Base-by-base conservation (phyloP, 2,888 invertebrate genomes). In the Phorcus lineatus region DNA sequence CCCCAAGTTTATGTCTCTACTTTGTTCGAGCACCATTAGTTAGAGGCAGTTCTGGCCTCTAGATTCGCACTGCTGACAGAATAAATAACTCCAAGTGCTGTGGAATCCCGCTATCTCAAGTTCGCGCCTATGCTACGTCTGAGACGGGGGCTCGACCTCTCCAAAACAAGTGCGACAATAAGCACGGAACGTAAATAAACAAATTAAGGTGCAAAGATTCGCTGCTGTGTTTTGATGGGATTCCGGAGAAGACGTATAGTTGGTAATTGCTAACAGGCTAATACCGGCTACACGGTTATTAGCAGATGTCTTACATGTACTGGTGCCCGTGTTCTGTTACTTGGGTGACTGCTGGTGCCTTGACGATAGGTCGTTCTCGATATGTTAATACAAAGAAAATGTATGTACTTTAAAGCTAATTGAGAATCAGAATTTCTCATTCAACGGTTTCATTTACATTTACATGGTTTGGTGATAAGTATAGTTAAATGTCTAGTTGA, bases 161-260 rank as follows among this genome's bases (percentile, higher is more conserved):
- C 11, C 36, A 70, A 70, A 19, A 70, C 70, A 31, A 70, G 70
- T 70, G 70, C 40, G 70, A 31, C 36, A 19, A 36, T 40, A 36
- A 70, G 19, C 70, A 70, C 70, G 36, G 31, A 70, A 70, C 70
- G 70, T 70, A 70, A 70, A 70, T 40, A 70, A 70, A 70, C 70
- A 70, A 70, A 70, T 70, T 70, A 70, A 70, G 70, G 70, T 70
- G 70, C 70, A 70, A 70, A 70, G 70, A 36, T 36, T 70, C 36
- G 70, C 36, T 31, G 36, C 36, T 70, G 70, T 40, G 70, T 70
- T 36, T 19, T 36, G 40, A 31, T 36, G 11, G 40, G 70, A 70
- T 70, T 70, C 70, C 70, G 1, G 36, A 36, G 31, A 40, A 70
- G 70, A 36, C 70, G 36, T 70, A 70, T 70, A 70, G 31, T 17